A percentile compares a stretch with the other conserved stretches of the same genome.
Conservation (phyloP, 2,888 invertebrate species). For the Ligdia adustata region DNA sequence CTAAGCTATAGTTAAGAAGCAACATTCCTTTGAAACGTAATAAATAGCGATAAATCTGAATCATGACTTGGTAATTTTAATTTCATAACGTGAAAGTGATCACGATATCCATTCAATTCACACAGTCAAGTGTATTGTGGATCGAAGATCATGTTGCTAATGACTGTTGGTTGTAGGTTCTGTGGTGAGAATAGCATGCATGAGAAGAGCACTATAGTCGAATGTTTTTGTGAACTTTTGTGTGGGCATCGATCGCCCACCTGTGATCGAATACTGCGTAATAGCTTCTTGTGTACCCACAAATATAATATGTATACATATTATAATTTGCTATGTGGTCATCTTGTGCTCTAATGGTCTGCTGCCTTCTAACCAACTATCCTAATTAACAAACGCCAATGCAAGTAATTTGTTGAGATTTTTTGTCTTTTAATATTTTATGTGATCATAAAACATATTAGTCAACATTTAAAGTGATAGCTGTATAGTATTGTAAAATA, state of each 20-base stretch:
- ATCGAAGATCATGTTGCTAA: conserved; percentile 34
- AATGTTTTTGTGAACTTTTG: conserved; percentile 23
- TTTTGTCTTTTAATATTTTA: no score
- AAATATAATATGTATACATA: conserved; percentile 1
- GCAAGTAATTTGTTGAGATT: no score
- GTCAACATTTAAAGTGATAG: no score
- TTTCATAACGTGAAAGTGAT: conserved; percentile 51
- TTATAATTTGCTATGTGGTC: conserved; percentile 16
- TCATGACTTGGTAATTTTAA: conserved; percentile 36
- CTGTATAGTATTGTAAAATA: no score
- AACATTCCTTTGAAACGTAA: conserved; percentile 17
- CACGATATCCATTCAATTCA: conserved; percentile 39
- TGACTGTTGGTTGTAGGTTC: conserved; percentile 32
- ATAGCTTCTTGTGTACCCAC: conserved; percentile 13
- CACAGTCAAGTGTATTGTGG: conserved; percentile 35
- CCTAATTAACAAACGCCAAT: no score
- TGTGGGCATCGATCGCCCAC: conserved; percentile 41
- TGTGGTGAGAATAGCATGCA: conserved; percentile 36
- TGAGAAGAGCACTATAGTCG: no score
- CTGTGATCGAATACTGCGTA: conserved; percentile 23
- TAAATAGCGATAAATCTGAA: conserved; percentile 34
- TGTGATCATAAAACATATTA: no score
- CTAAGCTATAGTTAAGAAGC: neutral
- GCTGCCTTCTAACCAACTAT: conserved; percentile 7
- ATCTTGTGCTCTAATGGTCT: conserved; percentile 12